Evolutionary conservation across 2,113 vertebrate species (phyloP), one percentile per base, ranked within the genome.

Genomic region (Coracopsis vasa): DNA sequence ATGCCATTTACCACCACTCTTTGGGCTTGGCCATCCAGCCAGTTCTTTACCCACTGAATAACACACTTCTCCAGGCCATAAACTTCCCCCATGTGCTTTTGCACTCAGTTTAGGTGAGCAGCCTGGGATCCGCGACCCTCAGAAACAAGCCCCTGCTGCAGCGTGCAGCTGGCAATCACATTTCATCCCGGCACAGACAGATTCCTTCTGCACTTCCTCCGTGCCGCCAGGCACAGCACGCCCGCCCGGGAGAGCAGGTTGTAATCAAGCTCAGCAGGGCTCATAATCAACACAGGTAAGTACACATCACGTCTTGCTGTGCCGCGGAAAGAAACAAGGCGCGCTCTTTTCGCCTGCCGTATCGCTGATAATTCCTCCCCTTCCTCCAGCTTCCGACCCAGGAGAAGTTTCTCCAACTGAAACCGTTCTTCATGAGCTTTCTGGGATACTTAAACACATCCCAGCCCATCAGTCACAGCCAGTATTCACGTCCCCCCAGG

Each of bases 221-320:
- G 23, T 29, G 93, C 87, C 1, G 1, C 83, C 6, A 1, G 88
- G 89, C 86, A 0, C 93, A 94, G 95, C 94, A 65, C 1, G 58
- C 80, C 54, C 6, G 0, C 93, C 77, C 11, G 1, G 8, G 93
- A 90, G 79, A 95, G 71, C 45, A 2, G 82, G 61, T 89, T 87
- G 25, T 84, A 89, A 95, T 94, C 92, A 89, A 71, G 92, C 93
- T 87, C 95, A 95, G 95, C 50, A 0, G 95, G 94, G 87, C 78
- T 91, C 65, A 11, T 53, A 78, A 95, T 95, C 95, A 86, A 35
- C 92, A 58, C 83, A 94, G 92, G 92, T 95, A 96, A 90, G 92
- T 93, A 74, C 86, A 75, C 74, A 35, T 7, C 3, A 1, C 8
- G 3, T 18, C 91, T 92, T 0, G 9, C 88, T 86, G 91, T 42